These are phyloP conservation scores for Rhyacichthys aspro DNA, from an alignment of 2,797 vertebrate genomes.

Conservation along the genomic window DNA sequence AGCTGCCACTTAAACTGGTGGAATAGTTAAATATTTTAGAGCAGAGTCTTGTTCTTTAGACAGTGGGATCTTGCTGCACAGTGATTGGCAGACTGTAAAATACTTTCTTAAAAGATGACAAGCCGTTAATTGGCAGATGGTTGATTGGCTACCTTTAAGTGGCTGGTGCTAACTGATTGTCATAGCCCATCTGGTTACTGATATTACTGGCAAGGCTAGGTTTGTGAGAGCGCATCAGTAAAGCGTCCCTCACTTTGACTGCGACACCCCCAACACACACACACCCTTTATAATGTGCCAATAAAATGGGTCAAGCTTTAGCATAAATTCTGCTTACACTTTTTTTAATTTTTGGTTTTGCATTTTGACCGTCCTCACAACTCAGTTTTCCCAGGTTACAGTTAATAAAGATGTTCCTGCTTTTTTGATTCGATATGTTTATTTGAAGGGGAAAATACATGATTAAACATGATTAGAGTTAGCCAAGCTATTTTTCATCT, in stretches of 20 bases:
- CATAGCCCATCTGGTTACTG: constrained; percentile 38
- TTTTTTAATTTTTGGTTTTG: too few species aligned
- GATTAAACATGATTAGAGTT: too few species aligned
- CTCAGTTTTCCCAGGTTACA: too few species aligned
- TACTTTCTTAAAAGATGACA: constrained; percentile 28
- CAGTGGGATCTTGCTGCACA: constrained; percentile 1
- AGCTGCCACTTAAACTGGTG: background rate
- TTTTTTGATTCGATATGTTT: too few species aligned
- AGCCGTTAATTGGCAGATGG: constrained; percentile 39
- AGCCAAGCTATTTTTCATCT: too few species aligned
- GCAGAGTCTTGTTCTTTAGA: background rate
- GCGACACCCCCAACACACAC: background rate
- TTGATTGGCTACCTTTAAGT: constrained; percentile 46
- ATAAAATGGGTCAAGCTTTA: constrained; percentile 25
- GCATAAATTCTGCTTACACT: constrained; percentile 13
- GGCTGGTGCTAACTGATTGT: constrained; percentile 29
- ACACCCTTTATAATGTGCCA: constrained; percentile 4
- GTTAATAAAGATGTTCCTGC: too few species aligned
- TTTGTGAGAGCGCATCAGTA: constrained; percentile 33
- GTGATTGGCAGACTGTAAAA: constrained; percentile 23
- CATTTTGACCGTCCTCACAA: too few species aligned
- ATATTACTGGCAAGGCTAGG: constrained; percentile 18
- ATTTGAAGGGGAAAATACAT: too few species aligned
- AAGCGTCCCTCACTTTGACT: background rate
- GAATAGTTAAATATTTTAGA: background rate